Conservation (phyloP, 2,113 vertebrate species). For the Amazona guildingii region DNA sequence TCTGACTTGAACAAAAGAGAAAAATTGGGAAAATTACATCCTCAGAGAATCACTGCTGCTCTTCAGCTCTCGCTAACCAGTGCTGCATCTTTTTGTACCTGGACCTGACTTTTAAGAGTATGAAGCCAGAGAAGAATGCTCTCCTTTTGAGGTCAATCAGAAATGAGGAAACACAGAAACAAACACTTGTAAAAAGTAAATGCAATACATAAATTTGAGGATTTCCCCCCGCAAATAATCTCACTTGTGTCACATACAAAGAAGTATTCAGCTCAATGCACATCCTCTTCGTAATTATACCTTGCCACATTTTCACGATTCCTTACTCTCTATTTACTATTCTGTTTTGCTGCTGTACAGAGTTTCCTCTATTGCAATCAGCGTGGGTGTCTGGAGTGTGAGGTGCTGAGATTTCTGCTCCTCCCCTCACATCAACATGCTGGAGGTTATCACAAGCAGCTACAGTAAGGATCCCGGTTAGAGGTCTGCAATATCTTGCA, state of each 20-base stretch:
- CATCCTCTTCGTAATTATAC: neutral
- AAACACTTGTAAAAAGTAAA: neutral
- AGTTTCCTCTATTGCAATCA: conserved; percentile 49
- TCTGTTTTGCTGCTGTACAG: conserved; percentile 21
- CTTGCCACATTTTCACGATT: neutral
- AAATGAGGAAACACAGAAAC: neutral
- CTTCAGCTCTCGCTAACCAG: neutral
- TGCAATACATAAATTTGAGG: neutral
- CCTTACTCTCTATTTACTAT: conserved; percentile 52
- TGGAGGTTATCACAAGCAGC: conserved; percentile 1
- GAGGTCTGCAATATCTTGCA: neutral
- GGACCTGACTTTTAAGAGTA: neutral
- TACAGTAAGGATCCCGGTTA: neutral
- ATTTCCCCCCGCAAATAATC: neutral
- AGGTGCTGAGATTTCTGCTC: conserved; percentile 33
- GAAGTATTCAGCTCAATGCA: neutral
- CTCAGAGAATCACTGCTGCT: neutral
- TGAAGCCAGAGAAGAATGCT: neutral
- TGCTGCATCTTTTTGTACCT: neutral
- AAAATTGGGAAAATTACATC: neutral
- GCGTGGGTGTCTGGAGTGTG: conserved; percentile 33
- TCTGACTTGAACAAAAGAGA: neutral
- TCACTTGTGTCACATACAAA: neutral
- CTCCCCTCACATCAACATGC: conserved; percentile 31
- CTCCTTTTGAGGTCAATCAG: neutral